A percentile compares a stretch with the other conserved stretches of the same genome.
Conservation (phyloP, 37 sponge, comb jelly and placozoan genomes). For the Corticium candelabrum region DNA sequence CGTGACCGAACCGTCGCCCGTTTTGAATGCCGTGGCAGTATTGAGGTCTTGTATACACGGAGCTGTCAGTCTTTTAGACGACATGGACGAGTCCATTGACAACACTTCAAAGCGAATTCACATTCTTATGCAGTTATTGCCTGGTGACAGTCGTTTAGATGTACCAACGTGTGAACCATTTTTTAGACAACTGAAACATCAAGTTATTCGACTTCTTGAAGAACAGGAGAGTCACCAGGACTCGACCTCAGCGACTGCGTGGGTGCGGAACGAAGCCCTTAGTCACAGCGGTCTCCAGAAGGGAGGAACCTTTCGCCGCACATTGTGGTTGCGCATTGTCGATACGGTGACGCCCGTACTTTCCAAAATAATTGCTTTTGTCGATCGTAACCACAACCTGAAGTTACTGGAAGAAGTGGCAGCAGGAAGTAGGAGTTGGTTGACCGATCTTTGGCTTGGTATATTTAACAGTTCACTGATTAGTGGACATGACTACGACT, state of each 20-base stretch:
- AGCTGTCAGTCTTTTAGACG: neutral
- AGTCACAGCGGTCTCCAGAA: neutral
- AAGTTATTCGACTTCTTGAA: neutral
- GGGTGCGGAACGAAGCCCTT: conserved; percentile 5
- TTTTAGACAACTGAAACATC: neutral
- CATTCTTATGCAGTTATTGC: neutral
- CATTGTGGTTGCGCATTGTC: neutral
- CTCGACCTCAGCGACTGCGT: neutral
- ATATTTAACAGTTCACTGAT: neutral
- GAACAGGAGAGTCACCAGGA: neutral
- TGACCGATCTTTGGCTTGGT: neutral
- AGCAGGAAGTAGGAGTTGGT: neutral
- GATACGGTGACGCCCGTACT: conserved; percentile 40
- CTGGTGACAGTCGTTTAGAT: neutral
- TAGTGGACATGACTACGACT: neutral
- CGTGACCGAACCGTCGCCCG: neutral
- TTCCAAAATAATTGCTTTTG: conserved; percentile 41
- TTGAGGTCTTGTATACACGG: neutral
- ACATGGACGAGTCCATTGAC: neutral
- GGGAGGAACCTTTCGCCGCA: conserved; percentile 6
- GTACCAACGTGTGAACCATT: neutral
- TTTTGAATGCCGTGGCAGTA: neutral
- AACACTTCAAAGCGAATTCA: neutral
- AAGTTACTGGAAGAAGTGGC: conserved; percentile 3
- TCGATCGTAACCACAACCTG: conserved; percentile 54